phyloP scores from a whole-genome alignment of 2,113 vertebrate species.

The Seriola rivoliana region DNA sequence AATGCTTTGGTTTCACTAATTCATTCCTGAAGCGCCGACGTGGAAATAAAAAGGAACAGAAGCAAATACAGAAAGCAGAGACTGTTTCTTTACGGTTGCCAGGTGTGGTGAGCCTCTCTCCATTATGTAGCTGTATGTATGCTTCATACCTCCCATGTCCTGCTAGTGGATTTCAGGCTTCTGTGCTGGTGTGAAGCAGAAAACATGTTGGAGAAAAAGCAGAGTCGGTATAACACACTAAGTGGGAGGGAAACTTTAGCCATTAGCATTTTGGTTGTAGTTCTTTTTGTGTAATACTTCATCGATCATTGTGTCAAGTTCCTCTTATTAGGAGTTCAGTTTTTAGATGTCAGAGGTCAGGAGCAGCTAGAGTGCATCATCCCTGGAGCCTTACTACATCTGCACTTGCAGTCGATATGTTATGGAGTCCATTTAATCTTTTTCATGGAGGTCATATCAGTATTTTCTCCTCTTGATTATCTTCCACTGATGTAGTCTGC shows the following conservation, averaged over 20 bases:
- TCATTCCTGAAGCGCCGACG: constrained; percentile 22
- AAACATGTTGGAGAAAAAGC: neutral
- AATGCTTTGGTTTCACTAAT: constrained; percentile 22
- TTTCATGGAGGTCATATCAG: neutral
- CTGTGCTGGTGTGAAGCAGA: neutral
- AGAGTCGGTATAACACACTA: neutral
- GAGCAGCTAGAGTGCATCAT: neutral
- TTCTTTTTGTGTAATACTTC: neutral
- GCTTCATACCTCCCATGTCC: neutral
- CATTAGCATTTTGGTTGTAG: too few species aligned
- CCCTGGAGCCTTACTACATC: neutral
- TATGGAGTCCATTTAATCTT: too few species aligned
- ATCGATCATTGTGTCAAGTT: neutral
- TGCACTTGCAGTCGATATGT: too few species aligned
- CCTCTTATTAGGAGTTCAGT: too few species aligned
- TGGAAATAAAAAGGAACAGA: constrained; percentile 28
- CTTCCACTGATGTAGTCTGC: neutral
- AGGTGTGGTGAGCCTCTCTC: neutral
- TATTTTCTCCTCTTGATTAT: neutral
- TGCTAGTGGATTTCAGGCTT: neutral
- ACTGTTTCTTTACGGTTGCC: neutral
- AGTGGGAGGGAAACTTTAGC: neutral
- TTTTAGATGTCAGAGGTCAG: neutral
- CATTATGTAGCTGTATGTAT: constrained; percentile 10
- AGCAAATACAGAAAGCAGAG: constrained; percentile 37